Percentiles rank a stretch among this genome's conserved stretches.
Conservation (phyloP, 2,888 invertebrate genomes). For the Neoitamus cyanurus region DNA sequence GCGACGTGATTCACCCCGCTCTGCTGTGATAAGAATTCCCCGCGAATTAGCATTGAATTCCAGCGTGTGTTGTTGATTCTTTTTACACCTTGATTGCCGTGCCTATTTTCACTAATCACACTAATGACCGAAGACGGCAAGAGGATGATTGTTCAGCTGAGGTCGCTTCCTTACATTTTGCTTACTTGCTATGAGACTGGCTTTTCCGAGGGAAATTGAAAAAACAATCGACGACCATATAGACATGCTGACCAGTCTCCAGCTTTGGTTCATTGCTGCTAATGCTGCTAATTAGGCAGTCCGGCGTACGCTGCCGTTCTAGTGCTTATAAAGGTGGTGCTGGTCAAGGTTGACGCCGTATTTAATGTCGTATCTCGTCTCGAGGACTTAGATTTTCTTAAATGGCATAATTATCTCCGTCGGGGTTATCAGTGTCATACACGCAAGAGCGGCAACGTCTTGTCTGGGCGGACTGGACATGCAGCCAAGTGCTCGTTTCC, state of each 20-base stretch:
- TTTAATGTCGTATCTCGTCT: not conserved
- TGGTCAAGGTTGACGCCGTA: slow-evolving; percentile 11
- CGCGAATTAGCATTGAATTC: slow-evolving; percentile 24
- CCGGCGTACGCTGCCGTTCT: not conserved
- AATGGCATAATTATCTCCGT: not conserved
- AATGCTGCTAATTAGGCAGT: not conserved
- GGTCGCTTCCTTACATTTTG: not conserved
- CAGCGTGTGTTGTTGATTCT: not conserved
- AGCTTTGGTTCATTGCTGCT: not conserved
- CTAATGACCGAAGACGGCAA: not conserved
- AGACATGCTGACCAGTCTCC: not conserved
- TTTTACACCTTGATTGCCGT: not conserved
- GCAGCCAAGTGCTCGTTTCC: not conserved
- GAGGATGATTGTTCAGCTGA: not conserved
- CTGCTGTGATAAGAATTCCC: slow-evolving; percentile 22
- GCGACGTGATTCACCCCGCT: not conserved
- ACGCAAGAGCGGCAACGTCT: not conserved
- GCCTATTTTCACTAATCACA: slow-evolving; percentile 8
- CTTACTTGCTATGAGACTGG: not conserved
- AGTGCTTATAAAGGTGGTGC: not conserved
- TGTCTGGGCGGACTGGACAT: not conserved
- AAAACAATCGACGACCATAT: not conserved
- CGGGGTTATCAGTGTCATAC: not conserved
- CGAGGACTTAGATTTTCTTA: not conserved
- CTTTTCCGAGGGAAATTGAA: not conserved